These are phyloP conservation scores for Drosophila anomelani DNA, from an alignment of 2,888 invertebrate genomes.

Conservation along the genomic window DNA sequence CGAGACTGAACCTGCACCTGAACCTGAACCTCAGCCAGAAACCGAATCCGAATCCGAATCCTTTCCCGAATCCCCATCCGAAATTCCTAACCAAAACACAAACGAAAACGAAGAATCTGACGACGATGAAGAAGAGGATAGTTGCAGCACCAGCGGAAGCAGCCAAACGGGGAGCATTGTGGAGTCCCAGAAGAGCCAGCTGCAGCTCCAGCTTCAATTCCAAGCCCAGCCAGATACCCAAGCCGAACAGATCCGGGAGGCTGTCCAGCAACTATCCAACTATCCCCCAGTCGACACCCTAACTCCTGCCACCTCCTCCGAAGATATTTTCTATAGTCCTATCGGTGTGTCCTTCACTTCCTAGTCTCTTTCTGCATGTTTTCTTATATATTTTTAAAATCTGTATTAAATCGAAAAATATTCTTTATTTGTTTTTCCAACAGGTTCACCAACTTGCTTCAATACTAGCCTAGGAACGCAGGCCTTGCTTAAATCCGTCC, in stretches of 20 bases:
- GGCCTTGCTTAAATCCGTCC: slow-evolving; percentile 44
- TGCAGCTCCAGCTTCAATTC: neutral
- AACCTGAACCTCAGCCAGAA: slow-evolving; percentile 19
- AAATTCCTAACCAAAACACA: slow-evolving; percentile 27
- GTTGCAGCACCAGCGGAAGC: slow-evolving; percentile 45
- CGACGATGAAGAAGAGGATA: slow-evolving; percentile 13
- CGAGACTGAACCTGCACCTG: slow-evolving; percentile 17
- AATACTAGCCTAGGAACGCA: slow-evolving; percentile 57
- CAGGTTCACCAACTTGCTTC: slow-evolving; percentile 76
- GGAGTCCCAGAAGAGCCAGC: neutral
- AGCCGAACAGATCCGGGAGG: slow-evolving; percentile 20
- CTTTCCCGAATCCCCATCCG: slow-evolving; percentile 26
- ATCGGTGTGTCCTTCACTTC: slow-evolving; percentile 77
- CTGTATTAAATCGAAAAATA: neutral
- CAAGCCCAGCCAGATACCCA: slow-evolving; percentile 36
- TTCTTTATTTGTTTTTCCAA: neutral
- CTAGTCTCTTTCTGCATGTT: neutral
- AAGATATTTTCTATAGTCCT: slow-evolving; percentile 83
- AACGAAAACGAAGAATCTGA: slow-evolving; percentile 25
- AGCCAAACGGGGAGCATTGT: slow-evolving; percentile 42
- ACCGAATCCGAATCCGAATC: slow-evolving; percentile 13
- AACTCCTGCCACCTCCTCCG: slow-evolving; percentile 81
- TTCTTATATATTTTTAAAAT: neutral
- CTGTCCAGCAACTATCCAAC: slow-evolving; percentile 31
- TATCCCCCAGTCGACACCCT: slow-evolving; percentile 60